Percentiles rank a stretch among this genome's conserved stretches.
These are phyloP conservation scores for Harlomillsia oculata DNA, from an alignment of 1,140 invertebrate species.

Conservation along the genomic window DNA sequence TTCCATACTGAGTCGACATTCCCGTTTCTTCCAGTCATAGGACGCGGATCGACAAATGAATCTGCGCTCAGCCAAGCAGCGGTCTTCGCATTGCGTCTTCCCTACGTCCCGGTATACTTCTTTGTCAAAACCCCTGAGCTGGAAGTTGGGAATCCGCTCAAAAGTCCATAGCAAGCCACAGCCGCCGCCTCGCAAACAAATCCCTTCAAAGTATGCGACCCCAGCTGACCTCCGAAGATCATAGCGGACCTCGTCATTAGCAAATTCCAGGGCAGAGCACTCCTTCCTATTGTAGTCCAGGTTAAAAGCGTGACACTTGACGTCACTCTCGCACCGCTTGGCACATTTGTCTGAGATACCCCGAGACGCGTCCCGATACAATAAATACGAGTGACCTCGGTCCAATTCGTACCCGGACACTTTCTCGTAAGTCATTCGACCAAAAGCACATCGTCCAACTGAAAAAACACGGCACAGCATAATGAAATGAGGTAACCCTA, in stretches of 20 bases:
- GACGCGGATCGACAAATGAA: conserved; percentile 44
- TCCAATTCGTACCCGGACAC: conserved; percentile 43
- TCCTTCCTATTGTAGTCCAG: conserved; percentile 43
- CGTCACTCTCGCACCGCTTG: conserved; percentile 39
- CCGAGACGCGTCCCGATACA: conserved; percentile 37
- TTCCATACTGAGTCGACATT: conserved; percentile 44
- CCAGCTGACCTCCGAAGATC: conserved; percentile 41
- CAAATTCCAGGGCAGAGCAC: conserved; percentile 40
- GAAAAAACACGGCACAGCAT: background rate
- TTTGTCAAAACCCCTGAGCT: conserved; percentile 38
- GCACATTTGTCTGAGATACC: conserved; percentile 42
- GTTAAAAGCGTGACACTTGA: conserved; percentile 42
- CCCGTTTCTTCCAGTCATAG: conserved; percentile 41
- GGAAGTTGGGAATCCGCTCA: conserved; percentile 43
- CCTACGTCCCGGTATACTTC: conserved; percentile 39
- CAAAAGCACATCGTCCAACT: conserved; percentile 37
- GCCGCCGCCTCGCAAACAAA: conserved; percentile 42
- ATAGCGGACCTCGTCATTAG: conserved; percentile 37
- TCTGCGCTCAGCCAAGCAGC: conserved; percentile 42
- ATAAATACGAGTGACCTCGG: conserved; percentile 37
- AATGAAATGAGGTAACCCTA: background rate
- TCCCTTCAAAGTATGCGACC: conserved; percentile 43
- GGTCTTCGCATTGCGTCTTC: conserved; percentile 42
- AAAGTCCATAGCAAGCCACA: conserved; percentile 43
- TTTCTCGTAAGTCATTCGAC: conserved; percentile 42